phyloP scores from a whole-genome alignment of 2,888 invertebrate genomes.

The Plemyria rubiginata region DNA sequence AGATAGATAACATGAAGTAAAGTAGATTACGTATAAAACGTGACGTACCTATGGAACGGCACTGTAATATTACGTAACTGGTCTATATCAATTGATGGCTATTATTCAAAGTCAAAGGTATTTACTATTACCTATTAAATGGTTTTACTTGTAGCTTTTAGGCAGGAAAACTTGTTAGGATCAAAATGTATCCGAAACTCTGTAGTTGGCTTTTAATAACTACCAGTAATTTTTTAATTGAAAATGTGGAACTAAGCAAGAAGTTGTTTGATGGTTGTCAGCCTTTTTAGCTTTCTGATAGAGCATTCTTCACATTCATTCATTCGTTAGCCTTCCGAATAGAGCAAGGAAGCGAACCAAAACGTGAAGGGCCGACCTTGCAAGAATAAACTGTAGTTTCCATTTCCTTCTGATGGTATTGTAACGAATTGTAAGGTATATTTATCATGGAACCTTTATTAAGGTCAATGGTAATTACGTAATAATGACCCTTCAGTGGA shows the following conservation, averaged over 20 bases:
- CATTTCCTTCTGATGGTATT: conserved; percentile 32
- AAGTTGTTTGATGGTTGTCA: too few species aligned
- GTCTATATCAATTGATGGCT: not conserved
- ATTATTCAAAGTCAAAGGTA: too few species aligned
- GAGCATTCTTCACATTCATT: not conserved
- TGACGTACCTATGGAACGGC: not conserved
- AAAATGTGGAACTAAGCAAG: too few species aligned
- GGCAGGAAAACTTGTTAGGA: too few species aligned
- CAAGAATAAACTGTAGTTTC: conserved; percentile 8
- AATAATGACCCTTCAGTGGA: conserved; percentile 13
- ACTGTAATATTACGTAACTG: too few species aligned
- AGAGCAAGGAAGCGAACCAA: conserved; percentile 11
- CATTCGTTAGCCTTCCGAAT: conserved; percentile 11
- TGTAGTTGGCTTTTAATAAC: too few species aligned
- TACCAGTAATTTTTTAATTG: too few species aligned
- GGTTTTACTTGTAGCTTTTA: too few species aligned
- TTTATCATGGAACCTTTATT: conserved; percentile 25
- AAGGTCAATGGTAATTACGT: conserved; percentile 22
- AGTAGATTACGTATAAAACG: not conserved
- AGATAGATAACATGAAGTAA: not conserved
- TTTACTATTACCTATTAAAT: too few species aligned
- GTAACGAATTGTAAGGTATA: conserved; percentile 6
- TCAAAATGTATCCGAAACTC: too few species aligned
- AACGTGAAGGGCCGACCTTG: conserved; percentile 20
- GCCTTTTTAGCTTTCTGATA: not conserved